Percentiles rank a stretch among this genome's conserved stretches.
Evolutionary conservation across 2,797 vertebrate species (phyloP).

Genomic region (Danio kyathit): DNA sequence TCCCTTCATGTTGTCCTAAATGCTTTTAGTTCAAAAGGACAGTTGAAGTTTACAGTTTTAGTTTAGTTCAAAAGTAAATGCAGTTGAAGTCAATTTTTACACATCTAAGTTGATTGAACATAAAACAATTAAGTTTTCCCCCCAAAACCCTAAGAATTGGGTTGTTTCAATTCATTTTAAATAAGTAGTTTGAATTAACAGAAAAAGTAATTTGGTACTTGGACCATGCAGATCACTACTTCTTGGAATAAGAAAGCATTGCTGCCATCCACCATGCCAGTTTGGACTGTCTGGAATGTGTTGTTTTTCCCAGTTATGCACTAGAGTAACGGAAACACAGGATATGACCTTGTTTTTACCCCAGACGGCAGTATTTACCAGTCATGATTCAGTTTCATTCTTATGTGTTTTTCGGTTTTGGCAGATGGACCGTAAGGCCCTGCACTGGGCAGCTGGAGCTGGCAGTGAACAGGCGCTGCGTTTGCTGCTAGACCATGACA

Average conservation of each 20-base stretch:
- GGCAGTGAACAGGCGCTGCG: constrained; percentile 85
- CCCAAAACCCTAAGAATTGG: no score
- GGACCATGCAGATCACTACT: no score
- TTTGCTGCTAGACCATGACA: constrained; percentile 83
- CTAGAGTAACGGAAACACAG: constrained; percentile 37
- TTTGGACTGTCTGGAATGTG: constrained; percentile 33
- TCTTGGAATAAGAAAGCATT: constrained; percentile 25
- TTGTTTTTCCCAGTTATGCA: constrained; percentile 41
- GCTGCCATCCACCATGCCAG: constrained; percentile 10
- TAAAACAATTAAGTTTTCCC: no score
- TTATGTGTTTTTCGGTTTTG: not conserved
- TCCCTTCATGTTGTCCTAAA: no score
- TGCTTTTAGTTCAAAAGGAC: no score
- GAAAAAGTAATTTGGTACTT: no score
- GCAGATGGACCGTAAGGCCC: constrained; percentile 86
- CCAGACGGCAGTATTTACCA: constrained; percentile 23
- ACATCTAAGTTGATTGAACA: no score
- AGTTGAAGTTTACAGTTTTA: no score
- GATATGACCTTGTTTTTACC: constrained; percentile 51
- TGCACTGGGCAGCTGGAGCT: constrained; percentile 90
- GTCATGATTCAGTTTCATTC: not conserved
- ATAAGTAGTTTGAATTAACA: no score
- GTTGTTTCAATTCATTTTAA: no score
- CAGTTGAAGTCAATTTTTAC: no score
- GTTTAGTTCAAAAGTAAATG: no score